phyloP scores from a whole-genome alignment of 2,888 invertebrate species.

The Ectemnius cavifrons region DNA sequence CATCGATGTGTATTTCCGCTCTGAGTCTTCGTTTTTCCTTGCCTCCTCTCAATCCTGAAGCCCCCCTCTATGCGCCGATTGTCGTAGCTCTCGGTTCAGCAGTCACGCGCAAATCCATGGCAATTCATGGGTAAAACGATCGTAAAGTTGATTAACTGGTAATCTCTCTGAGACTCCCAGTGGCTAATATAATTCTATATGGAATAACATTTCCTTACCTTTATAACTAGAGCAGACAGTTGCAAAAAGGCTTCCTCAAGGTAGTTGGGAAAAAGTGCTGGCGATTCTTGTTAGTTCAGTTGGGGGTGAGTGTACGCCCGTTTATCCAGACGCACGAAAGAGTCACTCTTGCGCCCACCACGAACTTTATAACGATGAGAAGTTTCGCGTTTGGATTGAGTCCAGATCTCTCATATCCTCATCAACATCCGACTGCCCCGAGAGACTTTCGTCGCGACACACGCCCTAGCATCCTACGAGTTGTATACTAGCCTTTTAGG shows the following conservation, averaged over 20 bases:
- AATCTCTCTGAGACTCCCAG: not conserved
- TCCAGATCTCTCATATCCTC: conserved; percentile 2
- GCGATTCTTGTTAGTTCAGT: not conserved
- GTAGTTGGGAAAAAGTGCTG: not conserved
- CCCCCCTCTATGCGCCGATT: no score
- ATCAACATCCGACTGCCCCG: not conserved
- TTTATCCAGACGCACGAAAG: not conserved
- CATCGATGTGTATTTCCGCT: not conserved
- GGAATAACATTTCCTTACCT: not conserved
- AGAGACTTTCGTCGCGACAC: conserved; percentile 5
- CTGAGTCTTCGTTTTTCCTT: not conserved
- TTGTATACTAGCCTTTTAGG: no score
- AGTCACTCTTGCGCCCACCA: no score
- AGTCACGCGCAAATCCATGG: not conserved
- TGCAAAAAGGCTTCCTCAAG: not conserved
- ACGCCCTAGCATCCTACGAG: not conserved
- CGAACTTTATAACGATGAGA: conserved; percentile 1
- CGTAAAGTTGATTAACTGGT: not conserved
- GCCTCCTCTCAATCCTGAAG: no score
- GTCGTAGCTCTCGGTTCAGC: no score
- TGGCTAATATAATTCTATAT: not conserved
- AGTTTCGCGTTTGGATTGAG: not conserved
- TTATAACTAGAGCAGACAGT: no score
- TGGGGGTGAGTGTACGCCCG: not conserved
- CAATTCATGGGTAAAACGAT: no score